A percentile compares a stretch with the other conserved stretches of the same genome.
phyloP scores from a whole-genome alignment of 1,140 invertebrate genomes.

The Myzus persicae region DNA sequence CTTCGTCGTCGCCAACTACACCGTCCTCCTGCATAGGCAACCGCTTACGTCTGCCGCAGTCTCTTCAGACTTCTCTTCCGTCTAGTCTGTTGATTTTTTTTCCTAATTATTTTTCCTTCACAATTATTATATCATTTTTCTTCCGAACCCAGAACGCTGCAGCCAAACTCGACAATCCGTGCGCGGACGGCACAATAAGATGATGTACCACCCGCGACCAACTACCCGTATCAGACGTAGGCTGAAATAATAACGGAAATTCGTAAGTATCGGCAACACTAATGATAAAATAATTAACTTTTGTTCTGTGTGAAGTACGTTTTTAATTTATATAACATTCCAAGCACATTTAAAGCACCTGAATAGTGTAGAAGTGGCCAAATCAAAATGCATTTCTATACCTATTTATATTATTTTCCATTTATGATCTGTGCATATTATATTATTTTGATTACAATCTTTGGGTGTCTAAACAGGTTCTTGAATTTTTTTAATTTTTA shows the following conservation, averaged over 20 bases:
- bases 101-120: background rate
- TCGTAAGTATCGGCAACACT: background rate
- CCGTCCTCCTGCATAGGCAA: background rate
- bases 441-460: background rate
- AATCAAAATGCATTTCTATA: background rate
- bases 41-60: background rate
- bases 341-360: background rate
- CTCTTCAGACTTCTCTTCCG: background rate
- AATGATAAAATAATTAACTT: background rate
- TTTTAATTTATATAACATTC: background rate
- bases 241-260: constrained; percentile 5
- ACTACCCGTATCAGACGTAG: background rate
- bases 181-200: background rate
- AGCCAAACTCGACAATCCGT: background rate
- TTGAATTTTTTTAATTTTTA: background rate
- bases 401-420: background rate
- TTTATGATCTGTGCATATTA: background rate
- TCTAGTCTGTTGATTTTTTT: background rate
- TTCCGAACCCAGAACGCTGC: background rate
- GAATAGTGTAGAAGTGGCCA: background rate
- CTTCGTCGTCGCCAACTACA: background rate
- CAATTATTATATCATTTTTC: background rate
- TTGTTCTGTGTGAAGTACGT: background rate
- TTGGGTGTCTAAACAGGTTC: background rate
- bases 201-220: background rate